Percentiles rank a stretch among this genome's conserved stretches.
These are phyloP conservation scores for Glaucomys volans DNA, from an alignment of 2,113 vertebrate genomes.

Conservation along the genomic window DNA sequence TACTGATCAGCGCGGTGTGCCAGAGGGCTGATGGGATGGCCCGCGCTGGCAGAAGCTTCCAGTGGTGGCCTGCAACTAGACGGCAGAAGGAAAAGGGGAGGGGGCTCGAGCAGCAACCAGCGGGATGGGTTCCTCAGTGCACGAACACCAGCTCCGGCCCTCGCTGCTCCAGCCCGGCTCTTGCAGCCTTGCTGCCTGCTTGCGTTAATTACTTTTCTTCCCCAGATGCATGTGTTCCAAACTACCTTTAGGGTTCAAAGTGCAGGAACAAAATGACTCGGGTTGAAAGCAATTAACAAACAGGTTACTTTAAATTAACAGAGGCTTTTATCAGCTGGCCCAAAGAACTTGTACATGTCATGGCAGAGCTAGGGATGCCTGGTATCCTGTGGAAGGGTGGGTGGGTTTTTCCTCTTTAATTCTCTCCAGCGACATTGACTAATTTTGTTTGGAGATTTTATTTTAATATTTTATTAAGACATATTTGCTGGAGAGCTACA, in stretches of 20 bases:
- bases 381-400: background rate
- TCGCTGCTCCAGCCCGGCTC: constrained; percentile 78
- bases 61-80: constrained; percentile 81
- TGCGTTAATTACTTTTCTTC: constrained; percentile 89
- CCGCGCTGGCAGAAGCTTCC: constrained; percentile 86
- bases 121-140: constrained; percentile 80
- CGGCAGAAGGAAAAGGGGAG: constrained; percentile 80
- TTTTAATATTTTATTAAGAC: constrained; percentile 27
- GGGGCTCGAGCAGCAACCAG: background rate
- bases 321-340: constrained; percentile 82
- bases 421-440: background rate
- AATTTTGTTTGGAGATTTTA: constrained; percentile 4
- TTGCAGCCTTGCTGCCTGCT: constrained; percentile 86
- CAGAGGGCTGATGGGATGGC: constrained; percentile 89
- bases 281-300: constrained; percentile 91
- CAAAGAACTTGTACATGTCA: background rate
- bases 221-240: constrained; percentile 84
- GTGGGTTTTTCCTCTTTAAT: background rate
- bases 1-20: constrained; percentile 85
- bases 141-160: constrained; percentile 61
- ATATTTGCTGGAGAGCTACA: background rate
- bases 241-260: constrained; percentile 87
- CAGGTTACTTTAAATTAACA: constrained; percentile 89
- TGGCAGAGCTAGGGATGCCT: constrained; percentile 14
- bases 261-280: constrained; percentile 86